phyloP scores from a whole-genome alignment of 2,113 vertebrate species.

The Amphiprion percula region DNA sequence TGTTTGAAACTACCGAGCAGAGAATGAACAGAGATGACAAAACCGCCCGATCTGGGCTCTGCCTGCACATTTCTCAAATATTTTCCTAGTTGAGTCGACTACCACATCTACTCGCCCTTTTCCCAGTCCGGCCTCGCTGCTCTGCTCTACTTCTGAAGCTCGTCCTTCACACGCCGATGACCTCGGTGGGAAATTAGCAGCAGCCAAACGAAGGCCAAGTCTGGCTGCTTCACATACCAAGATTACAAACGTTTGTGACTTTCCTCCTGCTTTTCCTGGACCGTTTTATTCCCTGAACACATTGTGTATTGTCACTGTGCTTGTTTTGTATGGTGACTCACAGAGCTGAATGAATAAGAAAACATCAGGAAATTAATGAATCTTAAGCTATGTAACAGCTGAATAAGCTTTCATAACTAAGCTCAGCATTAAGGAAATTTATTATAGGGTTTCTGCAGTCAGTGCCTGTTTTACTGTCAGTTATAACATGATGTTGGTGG shows the following conservation, averaged over 20 bases:
- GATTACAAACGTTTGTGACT: neutral
- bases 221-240: conserved; percentile 2
- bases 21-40: conserved; percentile 68
- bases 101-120: conserved; percentile 62
- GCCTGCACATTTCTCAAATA: conserved; percentile 76
- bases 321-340: no score
- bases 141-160: conserved; percentile 19
- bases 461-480: no score
- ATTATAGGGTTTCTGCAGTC: no score
- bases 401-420: no score
- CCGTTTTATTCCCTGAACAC: neutral
- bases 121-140: conserved; percentile 26
- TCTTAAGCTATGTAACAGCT: no score
- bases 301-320: no score
- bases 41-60: conserved; percentile 66
- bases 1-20: conserved; percentile 44
- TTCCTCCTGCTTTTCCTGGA: neutral
- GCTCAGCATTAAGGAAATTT: no score
- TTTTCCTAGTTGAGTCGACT: conserved; percentile 77
- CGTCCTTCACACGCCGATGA: conserved; percentile 3
- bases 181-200: conserved; percentile 29
- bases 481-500: no score
- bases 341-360: neutral
- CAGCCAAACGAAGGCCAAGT: conserved; percentile 24
- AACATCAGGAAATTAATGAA: neutral